These are phyloP conservation scores for Morpho achilles DNA, from an alignment of 2,888 invertebrate species.

Conservation along the genomic window DNA sequence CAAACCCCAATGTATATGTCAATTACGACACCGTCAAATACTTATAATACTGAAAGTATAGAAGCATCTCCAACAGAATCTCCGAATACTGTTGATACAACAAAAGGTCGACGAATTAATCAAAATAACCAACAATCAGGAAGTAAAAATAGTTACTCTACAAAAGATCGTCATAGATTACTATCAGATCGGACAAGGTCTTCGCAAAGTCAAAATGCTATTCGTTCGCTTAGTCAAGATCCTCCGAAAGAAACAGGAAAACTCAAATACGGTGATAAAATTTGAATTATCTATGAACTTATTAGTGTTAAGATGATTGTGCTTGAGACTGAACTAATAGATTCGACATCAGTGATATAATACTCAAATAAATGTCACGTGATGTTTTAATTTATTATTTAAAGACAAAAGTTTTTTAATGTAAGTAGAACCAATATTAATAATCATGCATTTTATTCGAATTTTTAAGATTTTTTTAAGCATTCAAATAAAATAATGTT, in stretches of 20 bases:
- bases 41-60: constrained; percentile 11
- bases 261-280: constrained; percentile 70
- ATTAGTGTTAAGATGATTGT: constrained; percentile 35
- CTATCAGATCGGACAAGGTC: constrained; percentile 21
- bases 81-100: constrained; percentile 7
- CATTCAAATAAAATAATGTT: constrained; percentile 27
- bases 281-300: constrained; percentile 43
- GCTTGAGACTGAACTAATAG: constrained; percentile 33
- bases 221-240: constrained; percentile 28
- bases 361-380: constrained; percentile 3
- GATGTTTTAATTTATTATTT: constrained; percentile 32
- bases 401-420: constrained; percentile 41
- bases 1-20: constrained; percentile 39
- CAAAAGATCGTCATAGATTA: constrained; percentile 23
- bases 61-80: constrained; percentile 10
- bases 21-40: constrained; percentile 36
- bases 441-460: constrained; percentile 68
- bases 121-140: constrained; percentile 12
- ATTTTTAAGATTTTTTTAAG: constrained; percentile 49
- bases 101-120: constrained; percentile 17
- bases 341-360: constrained; percentile 21
- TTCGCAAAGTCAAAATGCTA: constrained; percentile 20
- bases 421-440: constrained; percentile 45
- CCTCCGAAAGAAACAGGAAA: constrained; percentile 42
- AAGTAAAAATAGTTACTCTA: constrained; percentile 6